Base-by-base conservation (phyloP, 1,140 invertebrate species). In the Eriocheir sinensis region DNA sequence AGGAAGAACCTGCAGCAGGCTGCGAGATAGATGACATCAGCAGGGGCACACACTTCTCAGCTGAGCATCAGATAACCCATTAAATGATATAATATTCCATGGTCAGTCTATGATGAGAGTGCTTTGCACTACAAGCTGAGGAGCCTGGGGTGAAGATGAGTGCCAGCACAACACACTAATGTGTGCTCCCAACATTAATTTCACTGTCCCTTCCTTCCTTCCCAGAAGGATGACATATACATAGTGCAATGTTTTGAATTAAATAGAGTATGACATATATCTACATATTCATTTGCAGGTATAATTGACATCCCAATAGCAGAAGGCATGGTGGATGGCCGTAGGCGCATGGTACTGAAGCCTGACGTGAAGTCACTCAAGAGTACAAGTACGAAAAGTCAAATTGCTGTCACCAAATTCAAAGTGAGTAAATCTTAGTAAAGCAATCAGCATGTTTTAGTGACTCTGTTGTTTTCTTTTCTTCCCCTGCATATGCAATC, bases 271-370 rank as follows among this genome's bases (percentile, higher is more conserved):
- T 72, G 12, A 72, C 60, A 72, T n/a, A 21, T 72, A 72, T n/a
- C n/a, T n/a, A n/a, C 60, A n/a, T n/a, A n/a, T n/a, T 72, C 21
- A n/a, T 72, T 91, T 90, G 30, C 34, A 95, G 95, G 97, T 96
- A 95, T 95, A 6, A 97, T 97, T 96, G 97, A 97, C 94, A 97
- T 97, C 94, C 97, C 97, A 6, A 96, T 97, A 89, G 96, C 96
- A 36, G 96, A 97, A 94, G 96, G 96, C 36, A 95, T 88, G 60
- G 94, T 97, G 48, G 96, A 96, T n/a, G 96, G 96, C 2, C 96
- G 91, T 72, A 48, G 90, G 15, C 96, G 95, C 95, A 96, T 96
- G 96, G 96, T 96, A 95, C 96, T 96, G 15, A 83, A 92, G 34
- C 95, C 96, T 30, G 94, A 95, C 88, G 32, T 95, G 17, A 40